phyloP scores from a whole-genome alignment of 1,140 invertebrate species.

The Diploscapter pachys region DNA sequence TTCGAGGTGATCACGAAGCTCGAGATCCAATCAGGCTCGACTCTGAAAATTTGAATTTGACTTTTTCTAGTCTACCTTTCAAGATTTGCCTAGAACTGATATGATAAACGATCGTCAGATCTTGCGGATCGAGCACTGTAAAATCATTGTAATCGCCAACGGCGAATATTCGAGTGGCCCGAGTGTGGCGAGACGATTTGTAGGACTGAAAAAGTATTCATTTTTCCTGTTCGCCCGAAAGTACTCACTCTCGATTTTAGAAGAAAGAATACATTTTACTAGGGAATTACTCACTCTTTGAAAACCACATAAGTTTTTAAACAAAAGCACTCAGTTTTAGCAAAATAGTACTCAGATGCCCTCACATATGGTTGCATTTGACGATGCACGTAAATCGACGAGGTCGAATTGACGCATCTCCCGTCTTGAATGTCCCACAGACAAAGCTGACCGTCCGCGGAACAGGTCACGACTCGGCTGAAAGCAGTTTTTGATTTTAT shows the following conservation, averaged over 20 bases:
- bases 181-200: slow-evolving; percentile 39
- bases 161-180: slow-evolving; percentile 74
- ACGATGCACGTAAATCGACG: slow-evolving; percentile 83
- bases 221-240: slow-evolving; percentile 57
- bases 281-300: too few relatives aligned
- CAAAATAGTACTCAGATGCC: too few relatives aligned
- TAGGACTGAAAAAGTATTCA: slow-evolving; percentile 26
- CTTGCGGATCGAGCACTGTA: slow-evolving; percentile 90
- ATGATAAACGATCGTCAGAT: slow-evolving; percentile 83
- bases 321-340: too few relatives aligned
- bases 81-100: slow-evolving; percentile 71
- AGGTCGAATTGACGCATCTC: slow-evolving; percentile 84
- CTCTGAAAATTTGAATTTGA: slow-evolving; percentile 60
- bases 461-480: slow-evolving; percentile 48
- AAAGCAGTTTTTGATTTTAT: slow-evolving; percentile 73
- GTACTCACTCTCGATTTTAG: too few relatives aligned
- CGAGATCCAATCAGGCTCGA: slow-evolving; percentile 97
- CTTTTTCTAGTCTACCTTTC: too few relatives aligned
- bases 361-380: slow-evolving; percentile 74
- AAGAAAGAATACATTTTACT: too few relatives aligned
- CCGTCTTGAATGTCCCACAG: slow-evolving; percentile 96
- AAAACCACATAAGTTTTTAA: too few relatives aligned
- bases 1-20: slow-evolving; percentile 80
- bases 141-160: slow-evolving; percentile 97
- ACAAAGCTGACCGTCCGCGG: slow-evolving; percentile 76